Evolutionary conservation across 2,888 invertebrate species (phyloP), one percentile per base, ranked within the genome.

Genomic region (Coleophora deauratella): DNA sequence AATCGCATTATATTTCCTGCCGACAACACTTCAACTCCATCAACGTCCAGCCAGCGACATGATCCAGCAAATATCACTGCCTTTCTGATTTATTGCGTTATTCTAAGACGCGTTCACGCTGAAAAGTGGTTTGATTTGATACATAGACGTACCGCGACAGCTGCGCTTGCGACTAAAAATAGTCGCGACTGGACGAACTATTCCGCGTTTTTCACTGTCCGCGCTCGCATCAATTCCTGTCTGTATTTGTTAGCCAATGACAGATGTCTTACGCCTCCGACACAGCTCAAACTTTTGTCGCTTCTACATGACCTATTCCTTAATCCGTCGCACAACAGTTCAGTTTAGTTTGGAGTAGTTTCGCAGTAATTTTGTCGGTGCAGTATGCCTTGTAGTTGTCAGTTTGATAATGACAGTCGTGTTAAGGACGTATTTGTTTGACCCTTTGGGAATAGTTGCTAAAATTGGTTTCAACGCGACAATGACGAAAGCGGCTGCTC

Each of bases 141-240:
- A 45, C 44, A 42, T 42, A 65, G 72, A 77, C 70, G 57, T 60
- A 62, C 42, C 62, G 62, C 72, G 70, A 81, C 82, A 84, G 84
- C 84, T 82, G 84, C 63, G 63, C 21, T 3, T 21, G 21, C 36
- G 36, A 33, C 44, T 45, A 42, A 42, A 44, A 45, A 45, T 45
- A 45, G 43, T 33, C 37, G 43, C 35, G 36, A 57, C 50, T 66
- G 72, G 75, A 72, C 77, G 76, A 71, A 63, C 70, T 66, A 78
- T 73, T 81, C 78, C 75, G 78, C 78, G 80, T 84, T 84, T 84
- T 84, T 84, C 84, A 84, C 81, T 81, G 84, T 82, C 84, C 76
- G 55, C 64, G 61, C 57, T 59, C 72, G 63, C 82, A 84, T 84
- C 84, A 84, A 84, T 84, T 77, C 59, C 79, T 77, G 82, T 84